Conservation (phyloP, 2,113 vertebrate genomes). For the Ageneiosus marmoratus region DNA sequence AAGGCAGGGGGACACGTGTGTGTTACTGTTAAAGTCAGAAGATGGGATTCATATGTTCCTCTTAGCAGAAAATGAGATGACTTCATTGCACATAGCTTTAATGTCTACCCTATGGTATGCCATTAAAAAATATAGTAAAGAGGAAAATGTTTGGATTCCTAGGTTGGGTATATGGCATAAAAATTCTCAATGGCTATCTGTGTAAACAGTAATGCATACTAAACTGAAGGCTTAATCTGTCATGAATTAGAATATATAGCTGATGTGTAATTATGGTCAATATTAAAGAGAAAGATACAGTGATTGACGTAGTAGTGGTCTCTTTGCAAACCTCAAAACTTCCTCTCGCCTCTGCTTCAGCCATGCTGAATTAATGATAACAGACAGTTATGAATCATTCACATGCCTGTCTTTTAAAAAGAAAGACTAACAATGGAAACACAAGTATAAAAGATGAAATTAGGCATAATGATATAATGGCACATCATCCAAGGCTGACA, state of each 20-base stretch:
- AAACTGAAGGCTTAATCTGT: constrained; percentile 1
- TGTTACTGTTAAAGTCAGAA: constrained; percentile 12
- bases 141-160: constrained; percentile 34
- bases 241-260: background rate
- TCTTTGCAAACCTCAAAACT: constrained; percentile 38
- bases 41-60: background rate
- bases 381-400: constrained; percentile 65
- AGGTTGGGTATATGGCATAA: constrained; percentile 32
- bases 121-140: constrained; percentile 33
- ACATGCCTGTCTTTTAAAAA: constrained; percentile 59
- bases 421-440: constrained; percentile 66
- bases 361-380: constrained; percentile 61
- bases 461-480: constrained; percentile 73
- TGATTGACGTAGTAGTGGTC: constrained; percentile 10
- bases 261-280: constrained; percentile 14
- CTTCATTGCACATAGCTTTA: constrained; percentile 12
- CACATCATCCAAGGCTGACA: constrained; percentile 67
- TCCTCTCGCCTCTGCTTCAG: constrained; percentile 46
- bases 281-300: constrained; percentile 8
- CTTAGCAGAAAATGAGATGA: background rate
- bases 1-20: background rate
- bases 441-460: constrained; percentile 66
- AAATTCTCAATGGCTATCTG: constrained; percentile 29
- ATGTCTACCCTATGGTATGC: constrained; percentile 30
- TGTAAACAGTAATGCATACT: constrained; percentile 14